Percentiles rank a stretch among this genome's conserved stretches.
These are phyloP conservation scores for Dasypogon diadema DNA, from an alignment of 2,888 invertebrate genomes.

Conservation along the genomic window DNA sequence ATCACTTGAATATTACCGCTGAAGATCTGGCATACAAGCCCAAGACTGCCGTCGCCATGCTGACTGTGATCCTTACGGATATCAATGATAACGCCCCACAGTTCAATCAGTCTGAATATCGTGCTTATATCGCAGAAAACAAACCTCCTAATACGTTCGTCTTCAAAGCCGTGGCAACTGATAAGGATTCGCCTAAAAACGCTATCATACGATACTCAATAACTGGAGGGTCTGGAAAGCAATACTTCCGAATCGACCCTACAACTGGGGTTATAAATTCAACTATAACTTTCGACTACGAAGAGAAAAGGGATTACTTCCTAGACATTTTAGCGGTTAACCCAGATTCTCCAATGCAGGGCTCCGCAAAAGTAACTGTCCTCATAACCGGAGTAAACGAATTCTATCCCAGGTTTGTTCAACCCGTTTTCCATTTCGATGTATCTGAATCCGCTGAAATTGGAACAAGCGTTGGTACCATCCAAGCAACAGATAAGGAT, in stretches of 20 bases:
- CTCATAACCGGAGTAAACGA: constrained; percentile 89
- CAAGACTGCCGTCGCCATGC: constrained; percentile 80
- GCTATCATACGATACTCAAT: constrained; percentile 87
- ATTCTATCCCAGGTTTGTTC: constrained; percentile 87
- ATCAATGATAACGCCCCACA: constrained; percentile 93
- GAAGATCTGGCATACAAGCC: constrained; percentile 87
- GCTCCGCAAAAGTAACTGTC: constrained; percentile 78
- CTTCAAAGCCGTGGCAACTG: constrained; percentile 80
- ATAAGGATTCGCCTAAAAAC: constrained; percentile 90
- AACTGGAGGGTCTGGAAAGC: constrained; percentile 79
- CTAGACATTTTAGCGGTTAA: constrained; percentile 87
- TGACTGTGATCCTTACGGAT: constrained; percentile 89
- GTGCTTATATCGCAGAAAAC: constrained; percentile 87
- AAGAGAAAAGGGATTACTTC: constrained; percentile 80
- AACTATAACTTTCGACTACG: constrained; percentile 86
- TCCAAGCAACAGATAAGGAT: constrained; percentile 91
- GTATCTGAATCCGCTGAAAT: constrained; percentile 92
- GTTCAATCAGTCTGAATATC: constrained; percentile 83
- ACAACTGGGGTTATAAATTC: constrained; percentile 83
- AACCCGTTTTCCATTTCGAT: constrained; percentile 91
- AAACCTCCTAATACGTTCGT: constrained; percentile 80
- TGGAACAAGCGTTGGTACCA: constrained; percentile 85
- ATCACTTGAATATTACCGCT: constrained; percentile 88
- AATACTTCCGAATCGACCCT: constrained; percentile 81
- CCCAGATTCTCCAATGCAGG: constrained; percentile 85